phyloP scores from a whole-genome alignment of 2,888 invertebrate species.

The Yponomeuta evonymella region DNA sequence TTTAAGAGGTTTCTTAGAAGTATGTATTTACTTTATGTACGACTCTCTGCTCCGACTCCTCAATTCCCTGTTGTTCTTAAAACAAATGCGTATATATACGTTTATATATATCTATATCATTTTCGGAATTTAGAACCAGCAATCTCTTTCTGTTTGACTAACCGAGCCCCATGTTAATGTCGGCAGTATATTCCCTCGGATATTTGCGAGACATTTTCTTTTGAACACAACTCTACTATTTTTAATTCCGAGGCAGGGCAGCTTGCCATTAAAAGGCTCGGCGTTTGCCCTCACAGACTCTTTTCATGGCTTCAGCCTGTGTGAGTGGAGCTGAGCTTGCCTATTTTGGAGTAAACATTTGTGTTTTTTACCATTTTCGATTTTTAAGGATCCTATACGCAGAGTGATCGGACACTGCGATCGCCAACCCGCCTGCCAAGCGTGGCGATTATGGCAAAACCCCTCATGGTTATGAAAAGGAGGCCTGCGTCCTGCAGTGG shows the following conservation, averaged over 20 bases:
- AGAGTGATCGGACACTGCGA: too few species aligned
- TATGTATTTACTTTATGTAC: too few species aligned
- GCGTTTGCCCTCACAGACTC: conserved; percentile 58
- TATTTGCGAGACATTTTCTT: conserved; percentile 16
- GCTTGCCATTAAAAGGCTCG: conserved; percentile 61
- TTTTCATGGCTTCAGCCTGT: conserved; percentile 44
- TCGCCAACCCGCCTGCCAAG: too few species aligned
- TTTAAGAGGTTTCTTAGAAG: too few species aligned
- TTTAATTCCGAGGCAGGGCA: conserved; percentile 50
- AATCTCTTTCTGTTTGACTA: not conserved
- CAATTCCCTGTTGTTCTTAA: too few species aligned
- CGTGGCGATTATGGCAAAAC: too few species aligned
- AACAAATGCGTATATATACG: too few species aligned
- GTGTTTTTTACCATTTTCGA: not conserved
- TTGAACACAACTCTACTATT: conserved; percentile 36
- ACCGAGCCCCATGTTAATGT: not conserved
- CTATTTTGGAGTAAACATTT: conserved; percentile 14
- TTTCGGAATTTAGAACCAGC: too few species aligned
- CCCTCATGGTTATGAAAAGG: too few species aligned
- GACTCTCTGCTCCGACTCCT: too few species aligned
- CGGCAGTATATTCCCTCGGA: not conserved
- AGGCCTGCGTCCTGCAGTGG: too few species aligned
- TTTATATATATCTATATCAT: too few species aligned
- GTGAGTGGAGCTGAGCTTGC: conserved; percentile 27
- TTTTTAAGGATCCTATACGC: not conserved